These are phyloP conservation scores for Gadus macrocephalus DNA, from an alignment of 2,113 vertebrate genomes.

Conservation along the genomic window DNA sequence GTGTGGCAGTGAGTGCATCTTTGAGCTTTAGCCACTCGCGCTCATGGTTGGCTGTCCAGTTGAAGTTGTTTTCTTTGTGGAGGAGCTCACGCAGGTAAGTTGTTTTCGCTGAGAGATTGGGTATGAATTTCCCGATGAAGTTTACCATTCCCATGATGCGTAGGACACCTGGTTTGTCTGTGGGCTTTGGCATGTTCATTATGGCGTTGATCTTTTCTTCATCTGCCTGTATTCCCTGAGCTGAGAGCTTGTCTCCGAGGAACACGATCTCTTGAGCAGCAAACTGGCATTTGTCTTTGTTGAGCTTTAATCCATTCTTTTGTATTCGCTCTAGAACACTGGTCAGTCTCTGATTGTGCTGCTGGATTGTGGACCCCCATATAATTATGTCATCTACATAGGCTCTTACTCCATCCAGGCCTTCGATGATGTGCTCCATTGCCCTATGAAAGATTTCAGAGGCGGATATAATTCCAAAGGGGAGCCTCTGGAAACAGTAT, in stretches of 20 bases:
- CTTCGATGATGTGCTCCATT: constrained; percentile 16
- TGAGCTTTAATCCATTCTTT: background rate
- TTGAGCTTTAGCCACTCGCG: background rate
- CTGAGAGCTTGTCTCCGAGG: background rate
- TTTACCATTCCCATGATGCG: constrained; percentile 14
- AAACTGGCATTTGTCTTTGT: background rate
- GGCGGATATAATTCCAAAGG: constrained; percentile 15
- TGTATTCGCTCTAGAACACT: too few species aligned
- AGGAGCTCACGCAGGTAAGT: background rate
- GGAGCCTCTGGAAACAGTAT: constrained; percentile 9
- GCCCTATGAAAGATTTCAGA: background rate
- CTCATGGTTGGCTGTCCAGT: background rate
- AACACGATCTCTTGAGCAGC: background rate
- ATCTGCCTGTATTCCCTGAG: background rate
- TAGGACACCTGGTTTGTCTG: background rate
- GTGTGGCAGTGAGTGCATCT: background rate
- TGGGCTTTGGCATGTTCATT: constrained; percentile 3
- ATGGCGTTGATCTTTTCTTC: background rate
- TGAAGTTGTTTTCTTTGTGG: too few species aligned
- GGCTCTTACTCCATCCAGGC: constrained; percentile 8
- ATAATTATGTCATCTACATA: constrained; percentile 10
- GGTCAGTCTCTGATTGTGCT: too few species aligned
- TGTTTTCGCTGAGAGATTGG: constrained; percentile 14
- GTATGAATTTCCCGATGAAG: constrained; percentile 21
- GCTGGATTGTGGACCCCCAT: constrained; percentile 3